These are phyloP conservation scores for Martes flavigula DNA, from an alignment of 2,797 vertebrate species.

Conservation along the genomic window DNA sequence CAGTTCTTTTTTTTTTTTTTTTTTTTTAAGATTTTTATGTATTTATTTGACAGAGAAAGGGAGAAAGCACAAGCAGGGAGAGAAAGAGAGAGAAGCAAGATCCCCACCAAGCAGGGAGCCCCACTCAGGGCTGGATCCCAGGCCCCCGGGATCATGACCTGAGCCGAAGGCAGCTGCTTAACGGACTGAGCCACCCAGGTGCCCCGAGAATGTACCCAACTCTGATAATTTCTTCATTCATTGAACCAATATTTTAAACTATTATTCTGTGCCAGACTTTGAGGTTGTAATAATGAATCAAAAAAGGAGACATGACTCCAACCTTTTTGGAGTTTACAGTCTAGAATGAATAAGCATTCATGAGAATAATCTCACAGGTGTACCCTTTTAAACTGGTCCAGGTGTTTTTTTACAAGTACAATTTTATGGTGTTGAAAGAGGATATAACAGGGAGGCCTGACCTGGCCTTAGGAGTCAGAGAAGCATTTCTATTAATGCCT, in stretches of 20 bases:
- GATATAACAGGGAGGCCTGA: not conserved
- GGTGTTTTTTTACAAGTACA: not conserved
- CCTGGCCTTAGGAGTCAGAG: not conserved
- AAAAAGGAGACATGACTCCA: not conserved
- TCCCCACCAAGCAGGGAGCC: too few species aligned
- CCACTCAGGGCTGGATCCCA: too few species aligned
- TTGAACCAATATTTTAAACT: not conserved
- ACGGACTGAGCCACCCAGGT: too few species aligned
- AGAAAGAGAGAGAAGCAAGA: too few species aligned
- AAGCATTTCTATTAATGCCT: not conserved
- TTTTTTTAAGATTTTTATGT: too few species aligned
- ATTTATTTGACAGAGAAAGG: too few species aligned
- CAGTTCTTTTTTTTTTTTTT: not conserved
- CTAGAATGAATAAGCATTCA: not conserved
- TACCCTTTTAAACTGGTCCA: not conserved
- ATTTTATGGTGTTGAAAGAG: not conserved
- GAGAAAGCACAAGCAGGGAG: too few species aligned
- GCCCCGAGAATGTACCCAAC: not conserved
- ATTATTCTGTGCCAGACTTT: not conserved
- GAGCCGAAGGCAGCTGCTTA: too few species aligned
- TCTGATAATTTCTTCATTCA: not conserved
- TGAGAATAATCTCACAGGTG: not conserved
- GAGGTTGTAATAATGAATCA: not conserved
- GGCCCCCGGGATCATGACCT: too few species aligned
- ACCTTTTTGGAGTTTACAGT: not conserved